A percentile compares a stretch with the other conserved stretches of the same genome.
phyloP scores from a whole-genome alignment of 2,113 vertebrate species.

The Python bivittatus region DNA sequence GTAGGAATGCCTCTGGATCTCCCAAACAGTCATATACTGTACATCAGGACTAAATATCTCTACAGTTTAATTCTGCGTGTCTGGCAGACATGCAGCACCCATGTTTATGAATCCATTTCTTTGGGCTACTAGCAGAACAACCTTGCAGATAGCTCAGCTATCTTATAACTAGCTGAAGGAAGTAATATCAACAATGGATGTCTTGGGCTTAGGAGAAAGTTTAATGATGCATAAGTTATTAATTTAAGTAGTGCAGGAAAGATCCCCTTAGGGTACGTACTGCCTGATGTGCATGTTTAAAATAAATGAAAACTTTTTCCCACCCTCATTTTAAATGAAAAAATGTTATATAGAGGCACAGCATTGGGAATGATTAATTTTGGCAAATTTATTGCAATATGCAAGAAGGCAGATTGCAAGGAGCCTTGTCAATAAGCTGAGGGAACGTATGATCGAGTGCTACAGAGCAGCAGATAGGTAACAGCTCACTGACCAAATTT shows the following conservation, averaged over 20 bases:
- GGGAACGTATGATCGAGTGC: fast-evolving
- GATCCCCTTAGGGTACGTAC: background rate
- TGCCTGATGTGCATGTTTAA: background rate
- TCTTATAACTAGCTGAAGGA: background rate
- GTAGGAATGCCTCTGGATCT: background rate
- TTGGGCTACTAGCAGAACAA: background rate
- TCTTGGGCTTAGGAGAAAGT: background rate
- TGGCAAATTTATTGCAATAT: background rate
- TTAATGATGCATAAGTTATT: background rate
- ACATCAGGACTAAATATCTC: background rate
- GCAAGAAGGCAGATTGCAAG: background rate
- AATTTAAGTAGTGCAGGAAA: background rate
- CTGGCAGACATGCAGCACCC: background rate
- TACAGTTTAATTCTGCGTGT: background rate
- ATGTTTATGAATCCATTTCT: conserved; percentile 6
- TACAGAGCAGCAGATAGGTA: background rate
- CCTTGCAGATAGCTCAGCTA: background rate
- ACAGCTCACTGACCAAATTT: background rate
- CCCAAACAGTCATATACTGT: background rate
- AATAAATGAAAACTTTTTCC: background rate
- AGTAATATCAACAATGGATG: background rate
- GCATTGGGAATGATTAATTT: background rate
- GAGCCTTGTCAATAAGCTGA: background rate
- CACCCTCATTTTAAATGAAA: background rate
- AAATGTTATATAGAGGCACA: background rate